Percentiles rank a stretch among this genome's conserved stretches.
phyloP scores from a whole-genome alignment of 1,140 invertebrate genomes.

The Oryctes rhinoceros region DNA sequence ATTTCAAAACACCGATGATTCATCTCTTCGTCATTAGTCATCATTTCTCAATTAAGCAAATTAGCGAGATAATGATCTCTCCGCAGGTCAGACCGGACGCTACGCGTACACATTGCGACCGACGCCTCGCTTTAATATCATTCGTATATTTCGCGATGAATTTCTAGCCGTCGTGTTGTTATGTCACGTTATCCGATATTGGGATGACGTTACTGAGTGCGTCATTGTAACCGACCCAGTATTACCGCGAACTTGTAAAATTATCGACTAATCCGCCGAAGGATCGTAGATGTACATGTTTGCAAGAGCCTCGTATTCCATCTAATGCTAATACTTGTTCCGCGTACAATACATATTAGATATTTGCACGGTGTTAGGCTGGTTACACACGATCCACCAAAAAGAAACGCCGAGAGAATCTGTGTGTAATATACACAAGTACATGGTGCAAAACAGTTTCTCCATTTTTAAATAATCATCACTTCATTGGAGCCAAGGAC shows the following conservation, averaged over 20 bases:
- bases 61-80: slow-evolving; percentile 44
- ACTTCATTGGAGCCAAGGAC: no score
- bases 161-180: neutral
- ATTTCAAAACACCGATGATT: slow-evolving; percentile 54
- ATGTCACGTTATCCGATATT: neutral
- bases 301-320: neutral
- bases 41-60: slow-evolving; percentile 53
- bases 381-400: no score
- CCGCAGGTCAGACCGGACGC: neutral
- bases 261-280: slow-evolving; percentile 34
- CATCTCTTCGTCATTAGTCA: slow-evolving; percentile 56
- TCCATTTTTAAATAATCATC: no score
- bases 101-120: neutral
- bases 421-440: no score
- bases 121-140: slow-evolving; percentile 32
- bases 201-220: neutral
- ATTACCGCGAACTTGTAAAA: slow-evolving; percentile 31
- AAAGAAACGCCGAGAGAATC: no score
- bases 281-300: neutral
- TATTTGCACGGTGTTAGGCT: no score
- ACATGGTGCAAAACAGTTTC: no score
- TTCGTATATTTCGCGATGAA: neutral
- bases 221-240: neutral
- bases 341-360: neutral
- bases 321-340: neutral